Evolutionary conservation across 2,888 invertebrate species (phyloP), one percentile per base, ranked within the genome.

Genomic region (Leucoma salicis): DNA sequence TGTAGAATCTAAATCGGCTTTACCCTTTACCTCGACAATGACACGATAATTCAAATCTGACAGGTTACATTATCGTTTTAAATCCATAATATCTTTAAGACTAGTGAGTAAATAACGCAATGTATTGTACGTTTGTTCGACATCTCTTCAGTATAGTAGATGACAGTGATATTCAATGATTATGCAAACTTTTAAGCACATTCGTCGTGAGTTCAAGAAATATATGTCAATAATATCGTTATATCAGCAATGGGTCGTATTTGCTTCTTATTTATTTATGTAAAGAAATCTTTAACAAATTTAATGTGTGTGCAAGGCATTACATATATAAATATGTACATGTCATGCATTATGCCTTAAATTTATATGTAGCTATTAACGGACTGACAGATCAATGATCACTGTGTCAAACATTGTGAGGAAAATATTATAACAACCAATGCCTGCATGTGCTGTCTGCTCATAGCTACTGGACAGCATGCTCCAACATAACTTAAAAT

Each of bases 1-100:
- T 58, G 66, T 59, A 53, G 63, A 65, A 84, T 84, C 85, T 84
- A 81, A 84, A 85, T 82, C 84, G 81, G 83, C 81, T 82, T 82
- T 79, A 70, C 65, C 71, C 73, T 74, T 65, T 59, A 70, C 67
- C 66, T 56, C 49, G 60, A 64, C 56, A 56, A 63, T 57, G 52
- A 51, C 35, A 44, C 49, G 42, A 50, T 49, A 55, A 56, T 55
- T 47, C 44, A 50, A 52, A 38, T 41, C 49, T 35, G 40, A 43
- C 46, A 49, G 48, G 49, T 43, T 71, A 66, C 74, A 73, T 53
- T 43, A 60, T 38, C 27, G 46, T 57, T 39, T 44, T 45, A 39
- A 34, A 33, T 24, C 35, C 8, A 31, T 28, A 14, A 31, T 46
- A 21, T 39, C 24, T 39, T 39, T 38, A 34, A 44, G 27, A 27